Evolutionary conservation across 2,113 vertebrate species (phyloP), one percentile per base, ranked within the genome.

Genomic region (Rhabdomys dilectus): DNA sequence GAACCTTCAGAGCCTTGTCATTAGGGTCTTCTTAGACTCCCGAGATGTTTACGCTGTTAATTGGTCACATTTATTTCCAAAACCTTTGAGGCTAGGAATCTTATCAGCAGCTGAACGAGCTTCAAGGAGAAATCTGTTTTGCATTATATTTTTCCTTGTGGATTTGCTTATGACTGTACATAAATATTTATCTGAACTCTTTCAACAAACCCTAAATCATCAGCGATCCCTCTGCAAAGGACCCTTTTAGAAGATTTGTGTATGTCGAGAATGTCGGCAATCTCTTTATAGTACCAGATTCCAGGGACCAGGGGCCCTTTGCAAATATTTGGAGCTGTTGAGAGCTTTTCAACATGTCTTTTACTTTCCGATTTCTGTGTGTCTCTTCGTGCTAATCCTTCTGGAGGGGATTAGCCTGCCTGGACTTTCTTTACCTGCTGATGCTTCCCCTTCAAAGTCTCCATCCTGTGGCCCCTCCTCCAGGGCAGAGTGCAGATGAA

Each of bases 171-270:
- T 97, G 82, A 70, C 94, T 91, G 34, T 97, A 97, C 78, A 91
- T 96, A 97, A 97, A 97, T 97, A 96, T 97, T 97, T 97, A 97
- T 97, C 91, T 94, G 92, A 96, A 96, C 93, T 89, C 80, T 97
- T 97, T 97, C 94, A 97, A 93, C 93, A 96, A 94, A 84, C 93
- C 70, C 86, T 97, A 97, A 97, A 96, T 97, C 97, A 93, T 86
- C 91, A 91, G 80, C 86, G 95, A 97, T 97, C 89, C 93, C 96
- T 95, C 78, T 85, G 93, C 87, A 97, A 91, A 95, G 64, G 58
- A 76, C 62, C 48, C 53, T 96, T 97, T 97, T 68, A 90, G 95
- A 97, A 96, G 95, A 89, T 95, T 92, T 87, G 42, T 94, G 92
- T 88, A 91, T 96, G 82, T 96, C 92, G 64, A 89, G 93, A 91